Evolutionary conservation across 2,113 vertebrate species (phyloP).

Genomic region (Tetrax tetrax): DNA sequence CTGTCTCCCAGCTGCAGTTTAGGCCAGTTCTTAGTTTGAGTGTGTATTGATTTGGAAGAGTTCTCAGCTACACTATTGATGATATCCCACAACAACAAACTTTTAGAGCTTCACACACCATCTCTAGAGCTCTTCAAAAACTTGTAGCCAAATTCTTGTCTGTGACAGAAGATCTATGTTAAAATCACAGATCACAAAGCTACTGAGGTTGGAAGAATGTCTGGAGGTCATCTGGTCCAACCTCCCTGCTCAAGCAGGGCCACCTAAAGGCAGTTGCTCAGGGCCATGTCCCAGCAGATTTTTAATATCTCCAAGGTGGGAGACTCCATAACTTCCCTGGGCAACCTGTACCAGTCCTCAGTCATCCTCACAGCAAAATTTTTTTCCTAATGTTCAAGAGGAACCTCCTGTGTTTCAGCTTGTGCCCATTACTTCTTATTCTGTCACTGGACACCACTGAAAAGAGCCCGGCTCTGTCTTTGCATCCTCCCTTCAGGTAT

Average conservation of each 20-base stretch:
- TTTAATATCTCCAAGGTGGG: background rate
- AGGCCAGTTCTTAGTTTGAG: background rate
- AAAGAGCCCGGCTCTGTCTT: background rate
- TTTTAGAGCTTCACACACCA: background rate
- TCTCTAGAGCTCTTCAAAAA: background rate
- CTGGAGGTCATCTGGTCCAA: background rate
- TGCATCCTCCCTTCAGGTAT: background rate
- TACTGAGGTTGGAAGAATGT: background rate
- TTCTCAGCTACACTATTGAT: background rate
- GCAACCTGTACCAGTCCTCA: background rate
- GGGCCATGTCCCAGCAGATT: background rate
- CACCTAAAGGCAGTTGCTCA: background rate
- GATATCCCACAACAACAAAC: background rate
- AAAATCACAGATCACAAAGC: background rate
- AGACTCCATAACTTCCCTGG: background rate
- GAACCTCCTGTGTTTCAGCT: background rate
- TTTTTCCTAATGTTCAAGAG: background rate
- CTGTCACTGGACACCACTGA: background rate
- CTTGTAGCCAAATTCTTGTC: background rate
- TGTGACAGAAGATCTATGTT: background rate
- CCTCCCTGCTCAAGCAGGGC: rapidly evolving
- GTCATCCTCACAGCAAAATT: background rate
- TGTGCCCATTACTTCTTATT: background rate
- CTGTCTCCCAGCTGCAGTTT: background rate
- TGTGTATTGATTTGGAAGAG: background rate